Conservation (phyloP, 2,113 vertebrate genomes). For the Carlito syrichta region DNA sequence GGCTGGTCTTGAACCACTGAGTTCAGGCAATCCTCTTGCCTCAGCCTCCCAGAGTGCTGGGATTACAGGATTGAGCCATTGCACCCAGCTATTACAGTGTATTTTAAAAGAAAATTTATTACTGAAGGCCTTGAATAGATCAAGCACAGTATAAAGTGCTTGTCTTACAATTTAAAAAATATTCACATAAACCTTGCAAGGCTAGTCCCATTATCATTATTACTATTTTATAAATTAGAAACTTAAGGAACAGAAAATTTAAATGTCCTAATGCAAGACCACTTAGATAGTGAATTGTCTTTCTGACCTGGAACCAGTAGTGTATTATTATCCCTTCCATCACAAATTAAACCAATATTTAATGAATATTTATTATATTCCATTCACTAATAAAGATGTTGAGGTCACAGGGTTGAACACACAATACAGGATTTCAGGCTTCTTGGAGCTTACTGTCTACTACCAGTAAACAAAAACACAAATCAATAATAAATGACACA, state of each 20-base stretch:
- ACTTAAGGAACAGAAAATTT: background rate
- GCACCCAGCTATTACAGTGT: too few relatives aligned
- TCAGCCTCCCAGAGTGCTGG: too few relatives aligned
- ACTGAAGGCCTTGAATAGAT: background rate
- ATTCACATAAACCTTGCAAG: background rate
- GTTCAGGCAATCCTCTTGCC: too few relatives aligned
- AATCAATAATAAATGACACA: background rate
- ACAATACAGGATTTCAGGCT: background rate
- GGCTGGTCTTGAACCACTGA: too few relatives aligned
- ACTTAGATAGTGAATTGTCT: background rate
- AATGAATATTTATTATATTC: background rate
- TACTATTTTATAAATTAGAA: background rate
- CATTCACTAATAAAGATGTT: background rate
- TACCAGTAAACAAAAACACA: background rate
- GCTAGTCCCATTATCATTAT: too few relatives aligned
- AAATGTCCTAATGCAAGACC: background rate
- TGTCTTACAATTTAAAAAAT: background rate
- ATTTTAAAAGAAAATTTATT: background rate
- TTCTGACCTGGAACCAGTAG: background rate
- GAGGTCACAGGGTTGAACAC: background rate
- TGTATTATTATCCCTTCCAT: background rate
- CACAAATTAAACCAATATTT: background rate
- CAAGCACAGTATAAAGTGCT: background rate
- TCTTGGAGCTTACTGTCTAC: background rate
- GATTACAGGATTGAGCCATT: too few relatives aligned